Conservation (phyloP, 2,113 vertebrate genomes). For the Thalassoma bifasciatum region DNA sequence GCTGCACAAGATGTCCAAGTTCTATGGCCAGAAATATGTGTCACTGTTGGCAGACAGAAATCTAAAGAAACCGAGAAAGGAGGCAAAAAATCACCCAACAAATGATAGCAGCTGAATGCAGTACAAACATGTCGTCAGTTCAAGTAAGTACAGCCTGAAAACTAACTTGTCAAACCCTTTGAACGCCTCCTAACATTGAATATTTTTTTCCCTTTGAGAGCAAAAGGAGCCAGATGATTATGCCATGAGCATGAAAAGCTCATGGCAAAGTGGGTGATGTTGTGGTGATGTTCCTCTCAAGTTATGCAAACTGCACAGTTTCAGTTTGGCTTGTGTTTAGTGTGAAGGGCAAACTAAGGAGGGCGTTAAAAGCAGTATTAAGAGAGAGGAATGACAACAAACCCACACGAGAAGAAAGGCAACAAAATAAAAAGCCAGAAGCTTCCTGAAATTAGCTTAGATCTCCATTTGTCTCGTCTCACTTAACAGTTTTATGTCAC, state of each 20-base stretch:
- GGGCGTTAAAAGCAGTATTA: conserved; percentile 7
- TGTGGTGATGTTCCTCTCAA: conserved; percentile 15
- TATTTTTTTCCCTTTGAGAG: conserved; percentile 40
- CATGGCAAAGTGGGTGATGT: conserved; percentile 31
- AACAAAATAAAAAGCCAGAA: conserved; percentile 21
- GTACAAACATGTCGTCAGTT: conserved; percentile 14
- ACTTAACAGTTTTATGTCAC: conserved; percentile 26
- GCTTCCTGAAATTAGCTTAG: conserved; percentile 27
- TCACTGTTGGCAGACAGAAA: conserved; percentile 15
- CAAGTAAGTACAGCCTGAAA: neutral
- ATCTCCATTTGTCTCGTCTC: conserved; percentile 38
- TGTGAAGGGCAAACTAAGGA: conserved; percentile 47
- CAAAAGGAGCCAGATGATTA: conserved; percentile 22
- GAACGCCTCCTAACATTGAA: conserved; percentile 28
- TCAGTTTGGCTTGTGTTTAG: neutral
- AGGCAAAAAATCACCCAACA: conserved; percentile 37
- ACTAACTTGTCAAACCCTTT: conserved; percentile 21
- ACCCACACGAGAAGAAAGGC: conserved; percentile 40
- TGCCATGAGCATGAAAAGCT: conserved; percentile 8
- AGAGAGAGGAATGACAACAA: conserved; percentile 32
- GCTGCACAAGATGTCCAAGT: conserved; percentile 23
- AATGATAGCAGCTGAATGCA: conserved; percentile 14
- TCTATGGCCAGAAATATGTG: conserved; percentile 15
- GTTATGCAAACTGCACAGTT: conserved; percentile 20
- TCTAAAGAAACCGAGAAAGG: neutral